Base-by-base conservation (phyloP, 2,113 vertebrate genomes). In the Erythrocercus mccallii region DNA sequence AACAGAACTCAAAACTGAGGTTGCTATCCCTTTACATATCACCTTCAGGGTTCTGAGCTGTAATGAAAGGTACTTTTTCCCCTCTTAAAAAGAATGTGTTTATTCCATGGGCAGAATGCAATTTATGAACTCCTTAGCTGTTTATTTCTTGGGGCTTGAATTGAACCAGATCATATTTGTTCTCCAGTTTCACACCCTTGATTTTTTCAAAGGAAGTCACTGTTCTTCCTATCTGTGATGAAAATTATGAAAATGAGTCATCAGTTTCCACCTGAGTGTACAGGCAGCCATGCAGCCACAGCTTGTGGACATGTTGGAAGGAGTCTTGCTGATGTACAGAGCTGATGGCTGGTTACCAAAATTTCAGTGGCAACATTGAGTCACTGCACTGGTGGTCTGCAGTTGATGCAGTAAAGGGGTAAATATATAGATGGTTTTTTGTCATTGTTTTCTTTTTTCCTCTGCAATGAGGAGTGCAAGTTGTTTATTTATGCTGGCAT, bases 21-120 rank as follows among this genome's bases (percentile, higher is more conserved):
- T 88, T 28, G 10, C 48, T 89, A 45, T 78, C 58, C 37, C 62
- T 88, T 86, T 77, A 31, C 15, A 64, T 30, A 37, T 77, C 58
- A 65, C 42, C 54, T 90, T 94, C 45, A 69, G 58, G 57, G 50
- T 15, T 42, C 80, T 91, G 90, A 78, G 61, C 61, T 93, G n/a
- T 81, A 47, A 27, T 85, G 81, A 42, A 86, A 92, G 19, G 18
- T 72, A 31, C 27, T 80, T 88, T 38, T 94, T 64, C n/a, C 58
- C 50, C 19, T 35, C 57, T 81, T 89, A 61, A 64, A 86, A 81
- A 88, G 64, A 81, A 73, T 78, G 14, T 53, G 28, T 80, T 91
- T 81, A 89, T 95, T 93, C 31, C 15, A 77, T 40, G 27, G 78
- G 12, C 37, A 85, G 27, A 73, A 86, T 19, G 33, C 35, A 61